Evolutionary conservation across 2,888 invertebrate species (phyloP).

Genomic region (Pseudococcus viburni): DNA sequence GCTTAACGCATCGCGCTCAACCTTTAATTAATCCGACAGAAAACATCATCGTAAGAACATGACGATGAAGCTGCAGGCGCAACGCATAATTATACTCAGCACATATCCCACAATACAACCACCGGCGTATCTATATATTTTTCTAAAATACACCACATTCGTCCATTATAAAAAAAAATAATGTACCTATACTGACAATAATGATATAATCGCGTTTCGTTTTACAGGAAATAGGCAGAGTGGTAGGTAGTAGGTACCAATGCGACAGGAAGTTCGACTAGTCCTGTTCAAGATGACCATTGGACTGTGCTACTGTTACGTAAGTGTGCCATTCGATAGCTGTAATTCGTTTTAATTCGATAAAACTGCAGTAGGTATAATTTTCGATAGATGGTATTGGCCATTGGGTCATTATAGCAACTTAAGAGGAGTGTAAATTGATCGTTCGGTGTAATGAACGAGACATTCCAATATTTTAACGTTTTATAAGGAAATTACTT

Average conservation of each 20-base stretch:
- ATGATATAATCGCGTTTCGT: slow-evolving; percentile 57
- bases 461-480: neutral
- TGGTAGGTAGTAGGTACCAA: slow-evolving; percentile 16
- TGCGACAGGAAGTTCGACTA: slow-evolving; percentile 35
- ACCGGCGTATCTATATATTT: neutral
- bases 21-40: slow-evolving; percentile 31
- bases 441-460: neutral
- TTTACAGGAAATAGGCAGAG: slow-evolving; percentile 44
- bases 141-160: slow-evolving; percentile 18
- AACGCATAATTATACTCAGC: slow-evolving; percentile 31
- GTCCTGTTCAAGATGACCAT: slow-evolving; percentile 32
- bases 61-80: slow-evolving; percentile 3
- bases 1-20: neutral
- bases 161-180: neutral
- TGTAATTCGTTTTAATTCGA: neutral
- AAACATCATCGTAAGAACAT: slow-evolving; percentile 18
- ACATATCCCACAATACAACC: slow-evolving; percentile 5
- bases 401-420: neutral
- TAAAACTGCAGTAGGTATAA: neutral
- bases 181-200: neutral
- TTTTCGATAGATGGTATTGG: neutral
- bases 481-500: no score
- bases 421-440: neutral
- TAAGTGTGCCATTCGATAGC: slow-evolving; percentile 22
- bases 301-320: slow-evolving; percentile 8